Conservation (phyloP, 1,140 invertebrate species). For the Muscidifurax raptorellus region DNA sequence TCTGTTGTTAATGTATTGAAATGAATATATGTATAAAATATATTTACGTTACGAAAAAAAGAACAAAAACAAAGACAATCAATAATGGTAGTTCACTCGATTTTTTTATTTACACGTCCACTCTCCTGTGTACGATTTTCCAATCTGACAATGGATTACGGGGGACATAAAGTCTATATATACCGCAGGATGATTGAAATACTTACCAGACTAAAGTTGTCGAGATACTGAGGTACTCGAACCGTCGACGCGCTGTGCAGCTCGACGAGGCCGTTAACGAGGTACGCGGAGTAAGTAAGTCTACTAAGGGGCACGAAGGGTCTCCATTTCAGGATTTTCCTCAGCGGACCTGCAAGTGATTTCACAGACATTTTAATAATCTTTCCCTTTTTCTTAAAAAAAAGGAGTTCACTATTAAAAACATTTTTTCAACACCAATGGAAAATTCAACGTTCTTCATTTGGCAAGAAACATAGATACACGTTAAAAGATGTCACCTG, state of each 20-base stretch:
- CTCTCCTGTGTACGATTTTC: background rate
- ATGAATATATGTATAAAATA: conserved; percentile 28
- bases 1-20: conserved; percentile 32
- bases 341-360: conserved; percentile 73
- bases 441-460: background rate
- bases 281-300: conserved; percentile 83
- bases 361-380: conserved; percentile 37
- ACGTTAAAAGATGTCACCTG: conserved; percentile 73
- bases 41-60: conserved; percentile 37
- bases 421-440: background rate
- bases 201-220: conserved; percentile 74
- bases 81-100: background rate
- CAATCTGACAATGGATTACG: no score
- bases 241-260: conserved; percentile 78
- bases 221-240: conserved; percentile 75
- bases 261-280: conserved; percentile 82
- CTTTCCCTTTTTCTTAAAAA: background rate
- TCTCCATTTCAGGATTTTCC: conserved; percentile 80
- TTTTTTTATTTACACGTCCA: no score
- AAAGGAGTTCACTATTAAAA: no score
- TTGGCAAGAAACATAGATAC: no score
- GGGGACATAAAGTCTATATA: no score
- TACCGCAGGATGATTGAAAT: no score
- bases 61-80: conserved; percentile 4
- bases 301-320: conserved; percentile 80